Base-by-base conservation (phyloP, 2,797 vertebrate species). In the Sebastes diploproa region DNA sequence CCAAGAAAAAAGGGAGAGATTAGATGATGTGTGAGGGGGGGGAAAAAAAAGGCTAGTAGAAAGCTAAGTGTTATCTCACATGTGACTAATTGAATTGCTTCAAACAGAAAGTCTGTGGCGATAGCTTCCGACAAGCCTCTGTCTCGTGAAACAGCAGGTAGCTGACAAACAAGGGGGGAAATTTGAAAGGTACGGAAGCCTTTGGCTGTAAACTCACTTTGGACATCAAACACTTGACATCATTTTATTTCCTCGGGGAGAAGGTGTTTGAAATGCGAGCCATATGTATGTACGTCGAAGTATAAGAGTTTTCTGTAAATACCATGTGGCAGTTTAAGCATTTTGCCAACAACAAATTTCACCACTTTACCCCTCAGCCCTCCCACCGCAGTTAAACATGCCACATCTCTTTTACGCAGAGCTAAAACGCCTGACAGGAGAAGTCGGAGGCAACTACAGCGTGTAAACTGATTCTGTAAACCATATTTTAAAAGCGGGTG, bases 111-210 rank as follows among this genome's bases (percentile, higher is more conserved):
- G 93, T 93, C 89, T 93, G 93, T 89, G 88, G 89, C 86, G 85
- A 90, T 91, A 77, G 92, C 94, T 93, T 95, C 92, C 94, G 92
- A 95, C 93, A 95, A 95, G 94, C 92, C 90, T 93, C 90, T 92
- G 93, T 94, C 92, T 95, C 90, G 67, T 95, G 93, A 96, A 96
- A 96, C 95, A 96, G 96, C 95, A 95, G 95, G 95, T 95, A 96
- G 92, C 93, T 95, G 95, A 96, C 95, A 96, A 95, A 96, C 94
- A 94, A 93, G 91, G 86, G 92, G 84, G 42, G 58, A 89, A 84
- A 89, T 91, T 91, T 94, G 91, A 95, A 95, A 93, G 89, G 85
- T 93, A 92, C 84, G 89, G 91, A 94, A 95, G 93, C 94, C 94
- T 95, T 95, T 95, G 95, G 94, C 94, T 94, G 90, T 94, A 95